Evolutionary conservation across 2,888 invertebrate genomes (phyloP).

Genomic region (Philereme transversata): DNA sequence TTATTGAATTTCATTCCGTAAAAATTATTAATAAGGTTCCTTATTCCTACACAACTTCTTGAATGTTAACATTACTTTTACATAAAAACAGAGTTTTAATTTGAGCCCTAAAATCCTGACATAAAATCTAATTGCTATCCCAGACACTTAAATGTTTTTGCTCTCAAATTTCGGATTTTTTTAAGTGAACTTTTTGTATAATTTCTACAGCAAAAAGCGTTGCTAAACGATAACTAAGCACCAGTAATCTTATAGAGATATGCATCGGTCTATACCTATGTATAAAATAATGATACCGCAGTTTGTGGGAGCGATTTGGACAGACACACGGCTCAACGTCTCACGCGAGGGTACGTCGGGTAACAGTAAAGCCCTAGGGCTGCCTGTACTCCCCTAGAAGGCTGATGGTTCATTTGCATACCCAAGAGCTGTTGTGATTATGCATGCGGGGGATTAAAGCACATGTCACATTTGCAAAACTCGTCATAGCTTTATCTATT

Average conservation of each 20-base stretch:
- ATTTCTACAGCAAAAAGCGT: slow-evolving; percentile 43
- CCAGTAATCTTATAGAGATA: slow-evolving; percentile 44
- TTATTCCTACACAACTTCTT: not conserved
- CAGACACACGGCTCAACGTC: slow-evolving; percentile 40
- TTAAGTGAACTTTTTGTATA: slow-evolving; percentile 19
- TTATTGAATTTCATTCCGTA: slow-evolving; percentile 1
- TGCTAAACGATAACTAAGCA: slow-evolving; percentile 46
- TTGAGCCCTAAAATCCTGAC: not conserved
- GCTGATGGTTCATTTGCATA: slow-evolving; percentile 48
- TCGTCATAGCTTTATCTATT: slow-evolving; percentile 1
- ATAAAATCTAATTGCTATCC: slow-evolving; percentile 3
- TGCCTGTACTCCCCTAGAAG: slow-evolving; percentile 37
- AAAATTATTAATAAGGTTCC: not conserved
- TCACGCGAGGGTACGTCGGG: slow-evolving; percentile 44
- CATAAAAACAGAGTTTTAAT: not conserved
- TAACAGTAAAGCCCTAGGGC: slow-evolving; percentile 47
- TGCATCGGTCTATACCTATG: slow-evolving; percentile 49
- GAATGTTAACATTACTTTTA: not conserved
- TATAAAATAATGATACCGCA: slow-evolving; percentile 39
- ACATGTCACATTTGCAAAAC: slow-evolving; percentile 18
- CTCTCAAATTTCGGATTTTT: slow-evolving; percentile 37
- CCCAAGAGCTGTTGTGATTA: slow-evolving; percentile 41
- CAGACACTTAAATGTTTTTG: slow-evolving; percentile 31
- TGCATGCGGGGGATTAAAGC: slow-evolving; percentile 29
- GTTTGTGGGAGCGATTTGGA: slow-evolving; percentile 55